Percentiles rank a stretch among this genome's conserved stretches.
These are phyloP conservation scores for Sthenelais limicola DNA, from an alignment of 2,888 invertebrate genomes.

Conservation along the genomic window DNA sequence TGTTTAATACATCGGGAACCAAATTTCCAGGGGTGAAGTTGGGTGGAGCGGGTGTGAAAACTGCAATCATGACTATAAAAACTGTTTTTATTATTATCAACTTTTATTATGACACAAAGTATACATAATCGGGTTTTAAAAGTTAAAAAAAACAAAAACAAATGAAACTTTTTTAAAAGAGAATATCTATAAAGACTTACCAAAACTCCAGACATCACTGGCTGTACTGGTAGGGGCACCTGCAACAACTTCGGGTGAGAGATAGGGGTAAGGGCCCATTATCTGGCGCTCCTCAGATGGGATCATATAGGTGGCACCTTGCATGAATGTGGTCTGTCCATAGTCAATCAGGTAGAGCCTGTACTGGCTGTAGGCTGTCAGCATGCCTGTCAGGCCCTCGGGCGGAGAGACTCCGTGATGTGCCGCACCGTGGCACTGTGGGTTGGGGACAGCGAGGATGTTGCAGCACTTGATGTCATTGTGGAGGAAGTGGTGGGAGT, in stretches of 20 bases:
- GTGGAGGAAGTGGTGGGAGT: constrained; percentile 11
- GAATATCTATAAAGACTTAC: not conserved
- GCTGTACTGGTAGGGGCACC: not conserved
- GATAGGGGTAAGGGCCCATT: not conserved
- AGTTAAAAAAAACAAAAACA: not conserved
- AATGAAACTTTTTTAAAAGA: not conserved
- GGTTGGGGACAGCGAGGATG: not conserved
- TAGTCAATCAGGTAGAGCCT: constrained; percentile 16
- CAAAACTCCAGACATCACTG: constrained; percentile 25
- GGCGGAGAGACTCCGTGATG: not conserved
- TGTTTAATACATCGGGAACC: too few species aligned
- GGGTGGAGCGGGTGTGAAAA: too few species aligned
- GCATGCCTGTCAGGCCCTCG: not conserved
- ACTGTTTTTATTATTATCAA: not conserved
- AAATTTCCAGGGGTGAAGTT: too few species aligned
- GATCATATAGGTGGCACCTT: not conserved
- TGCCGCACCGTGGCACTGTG: not conserved
- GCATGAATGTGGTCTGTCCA: not conserved
- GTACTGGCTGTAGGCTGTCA: not conserved
- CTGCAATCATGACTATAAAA: too few species aligned
- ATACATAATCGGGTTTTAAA: not conserved
- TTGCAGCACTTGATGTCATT: constrained; percentile 3
- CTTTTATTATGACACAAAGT: not conserved
- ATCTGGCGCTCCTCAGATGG: not conserved
- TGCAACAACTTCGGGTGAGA: not conserved